phyloP scores from a whole-genome alignment of 1,140 invertebrate genomes.

The Agrypnia vestita region DNA sequence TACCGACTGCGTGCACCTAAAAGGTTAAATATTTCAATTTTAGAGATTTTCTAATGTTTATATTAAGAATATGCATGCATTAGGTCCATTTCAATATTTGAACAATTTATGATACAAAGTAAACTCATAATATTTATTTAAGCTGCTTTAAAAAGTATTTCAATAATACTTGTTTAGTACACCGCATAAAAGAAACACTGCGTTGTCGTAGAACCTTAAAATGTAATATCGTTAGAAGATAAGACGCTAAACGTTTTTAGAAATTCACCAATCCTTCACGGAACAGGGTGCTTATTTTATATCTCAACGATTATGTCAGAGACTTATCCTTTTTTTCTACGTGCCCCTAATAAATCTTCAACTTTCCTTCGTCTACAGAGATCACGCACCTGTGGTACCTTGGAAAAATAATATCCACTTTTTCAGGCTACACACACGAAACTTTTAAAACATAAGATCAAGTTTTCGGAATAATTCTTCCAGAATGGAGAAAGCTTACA shows the following conservation, averaged over 20 bases:
- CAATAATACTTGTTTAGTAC: not conserved
- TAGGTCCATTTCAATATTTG: no score
- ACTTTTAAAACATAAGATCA: constrained; percentile 58
- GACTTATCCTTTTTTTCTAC: constrained; percentile 59
- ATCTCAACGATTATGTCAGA: constrained; percentile 62
- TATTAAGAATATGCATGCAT: no score
- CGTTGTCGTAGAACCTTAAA: not conserved
- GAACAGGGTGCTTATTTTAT: constrained; percentile 53
- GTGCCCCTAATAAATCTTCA: constrained; percentile 61
- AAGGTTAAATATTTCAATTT: no score
- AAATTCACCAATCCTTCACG: constrained; percentile 35
- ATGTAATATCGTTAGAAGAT: constrained; percentile 21
- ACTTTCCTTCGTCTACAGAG: constrained; percentile 55
- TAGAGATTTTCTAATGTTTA: no score
- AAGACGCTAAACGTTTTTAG: constrained; percentile 31
- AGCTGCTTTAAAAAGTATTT: not conserved
- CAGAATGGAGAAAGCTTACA: constrained; percentile 41
- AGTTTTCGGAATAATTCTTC: constrained; percentile 49
- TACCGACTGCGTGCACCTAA: no score
- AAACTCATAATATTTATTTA: no score
- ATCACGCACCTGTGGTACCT: constrained; percentile 60
- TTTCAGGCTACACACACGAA: constrained; percentile 45
- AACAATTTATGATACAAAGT: no score
- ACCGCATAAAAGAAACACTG: not conserved
- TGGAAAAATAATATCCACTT: constrained; percentile 55